phyloP scores from a whole-genome alignment of 2,888 invertebrate species.

The Stictocephala bisonia region DNA sequence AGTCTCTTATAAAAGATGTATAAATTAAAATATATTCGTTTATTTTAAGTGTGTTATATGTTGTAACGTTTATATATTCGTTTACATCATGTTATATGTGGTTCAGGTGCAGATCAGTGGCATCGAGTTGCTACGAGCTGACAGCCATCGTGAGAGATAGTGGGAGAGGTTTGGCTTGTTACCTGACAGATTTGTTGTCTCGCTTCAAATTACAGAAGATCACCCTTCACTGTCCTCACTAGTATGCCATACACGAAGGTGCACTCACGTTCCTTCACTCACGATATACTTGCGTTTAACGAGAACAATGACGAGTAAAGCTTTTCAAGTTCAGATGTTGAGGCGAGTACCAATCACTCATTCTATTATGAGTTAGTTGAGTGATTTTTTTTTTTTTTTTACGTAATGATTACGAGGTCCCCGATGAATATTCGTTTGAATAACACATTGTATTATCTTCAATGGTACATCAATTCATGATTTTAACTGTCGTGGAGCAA shows the following conservation, averaged over 20 bases:
- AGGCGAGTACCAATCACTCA: constrained; percentile 63
- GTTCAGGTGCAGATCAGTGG: constrained; percentile 78
- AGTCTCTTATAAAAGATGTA: no score
- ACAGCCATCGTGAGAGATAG: constrained; percentile 80
- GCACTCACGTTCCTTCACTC: constrained; percentile 68
- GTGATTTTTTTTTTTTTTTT: no score
- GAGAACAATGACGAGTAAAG: constrained; percentile 73
- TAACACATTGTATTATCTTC: no score
- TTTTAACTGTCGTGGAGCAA: no score
- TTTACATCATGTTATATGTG: constrained; percentile 15
- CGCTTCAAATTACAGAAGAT: constrained; percentile 88
- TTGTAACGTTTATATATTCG: no score
- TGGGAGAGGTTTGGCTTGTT: constrained; percentile 80
- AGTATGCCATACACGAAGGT: constrained; percentile 68
- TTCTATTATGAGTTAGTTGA: no score
- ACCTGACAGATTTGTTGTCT: constrained; percentile 77
- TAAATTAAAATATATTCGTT: no score
- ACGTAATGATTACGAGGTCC: no score
- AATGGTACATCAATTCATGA: no score
- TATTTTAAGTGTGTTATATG: no score
- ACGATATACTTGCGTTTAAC: constrained; percentile 80
- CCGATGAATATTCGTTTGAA: no score
- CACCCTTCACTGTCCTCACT: constrained; percentile 81
- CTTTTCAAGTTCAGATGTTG: constrained; percentile 75
- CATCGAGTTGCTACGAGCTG: constrained; percentile 78